phyloP scores from a whole-genome alignment of 2,888 invertebrate species.

The Drosophila kuntzei region DNA sequence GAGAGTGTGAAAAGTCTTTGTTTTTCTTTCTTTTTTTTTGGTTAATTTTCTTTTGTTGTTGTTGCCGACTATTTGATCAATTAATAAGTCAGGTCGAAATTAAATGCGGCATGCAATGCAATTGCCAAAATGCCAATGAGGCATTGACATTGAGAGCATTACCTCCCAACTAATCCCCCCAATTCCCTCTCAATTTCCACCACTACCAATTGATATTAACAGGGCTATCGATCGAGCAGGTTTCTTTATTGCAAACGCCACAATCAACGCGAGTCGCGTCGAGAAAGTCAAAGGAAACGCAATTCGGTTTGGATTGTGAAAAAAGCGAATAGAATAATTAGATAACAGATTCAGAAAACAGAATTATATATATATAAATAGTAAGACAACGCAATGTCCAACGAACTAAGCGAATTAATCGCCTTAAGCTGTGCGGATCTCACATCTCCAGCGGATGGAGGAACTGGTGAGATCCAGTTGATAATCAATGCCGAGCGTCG shows the following conservation, averaged over 20 bases:
- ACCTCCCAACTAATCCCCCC: background rate
- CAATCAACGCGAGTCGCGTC: conserved; percentile 72
- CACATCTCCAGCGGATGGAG: conserved; percentile 46
- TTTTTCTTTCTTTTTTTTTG: conserved; percentile 1
- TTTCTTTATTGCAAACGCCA: conserved; percentile 70
- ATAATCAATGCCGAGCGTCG: conserved; percentile 77
- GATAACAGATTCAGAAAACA: conserved; percentile 21
- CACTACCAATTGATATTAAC: conserved; percentile 22
- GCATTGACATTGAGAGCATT: conserved; percentile 76
- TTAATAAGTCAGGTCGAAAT: conserved; percentile 69
- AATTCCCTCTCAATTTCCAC: conserved; percentile 25
- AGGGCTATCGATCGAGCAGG: conserved; percentile 40
- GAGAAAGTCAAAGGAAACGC: conserved; percentile 71
- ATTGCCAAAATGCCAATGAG: conserved; percentile 81
- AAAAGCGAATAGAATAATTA: conserved; percentile 7
- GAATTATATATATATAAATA: conserved; percentile 21
- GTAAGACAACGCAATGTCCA: conserved; percentile 68
- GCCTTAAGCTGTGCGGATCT: conserved; percentile 83
- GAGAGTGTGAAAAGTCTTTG: conserved; percentile 17
- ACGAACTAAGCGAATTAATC: conserved; percentile 83
- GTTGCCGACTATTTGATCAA: conserved; percentile 58
- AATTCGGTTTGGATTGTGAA: conserved; percentile 51
- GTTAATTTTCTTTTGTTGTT: conserved; percentile 22
- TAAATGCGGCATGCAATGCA: conserved; percentile 40
- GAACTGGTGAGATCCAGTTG: conserved; percentile 54